Evolutionary conservation across 2,888 invertebrate species (phyloP).

Genomic region (Boloria euphrosyne): DNA sequence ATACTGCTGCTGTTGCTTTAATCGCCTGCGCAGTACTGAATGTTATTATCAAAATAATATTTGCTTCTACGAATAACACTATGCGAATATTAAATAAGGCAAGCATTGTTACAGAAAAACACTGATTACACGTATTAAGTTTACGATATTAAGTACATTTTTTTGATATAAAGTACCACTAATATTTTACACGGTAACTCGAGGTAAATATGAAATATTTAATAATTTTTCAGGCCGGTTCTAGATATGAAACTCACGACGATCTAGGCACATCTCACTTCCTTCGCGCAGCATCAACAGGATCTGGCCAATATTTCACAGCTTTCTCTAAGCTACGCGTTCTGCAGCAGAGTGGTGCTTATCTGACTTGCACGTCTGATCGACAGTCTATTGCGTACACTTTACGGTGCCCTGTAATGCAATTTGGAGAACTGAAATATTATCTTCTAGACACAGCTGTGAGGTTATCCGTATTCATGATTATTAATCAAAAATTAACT

Average conservation of each 20-base stretch:
- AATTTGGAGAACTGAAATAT: constrained; percentile 55
- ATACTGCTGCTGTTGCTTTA: no score
- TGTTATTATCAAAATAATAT: no score
- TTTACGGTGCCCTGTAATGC: constrained; percentile 65
- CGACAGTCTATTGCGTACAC: constrained; percentile 91
- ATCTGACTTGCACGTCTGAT: constrained; percentile 84
- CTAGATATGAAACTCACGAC: constrained; percentile 90
- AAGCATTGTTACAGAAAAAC: no score
- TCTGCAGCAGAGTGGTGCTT: constrained; percentile 90
- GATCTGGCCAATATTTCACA: constrained; percentile 85
- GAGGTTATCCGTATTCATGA: constrained; percentile 48
- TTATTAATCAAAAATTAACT: neutral
- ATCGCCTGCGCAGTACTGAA: no score
- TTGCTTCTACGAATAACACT: no score
- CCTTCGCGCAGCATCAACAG: constrained; percentile 88
- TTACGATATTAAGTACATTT: neutral
- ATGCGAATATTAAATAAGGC: no score
- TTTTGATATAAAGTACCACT: no score
- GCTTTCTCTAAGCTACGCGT: constrained; percentile 88
- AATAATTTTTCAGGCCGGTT: constrained; percentile 85
- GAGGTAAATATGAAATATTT: neutral
- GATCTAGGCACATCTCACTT: constrained; percentile 90
- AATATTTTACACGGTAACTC: no score
- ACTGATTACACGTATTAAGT: neutral
- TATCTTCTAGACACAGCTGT: constrained; percentile 61